Base-by-base conservation (phyloP, 2,113 vertebrate species). In the Lycocorax pyrrhopterus region DNA sequence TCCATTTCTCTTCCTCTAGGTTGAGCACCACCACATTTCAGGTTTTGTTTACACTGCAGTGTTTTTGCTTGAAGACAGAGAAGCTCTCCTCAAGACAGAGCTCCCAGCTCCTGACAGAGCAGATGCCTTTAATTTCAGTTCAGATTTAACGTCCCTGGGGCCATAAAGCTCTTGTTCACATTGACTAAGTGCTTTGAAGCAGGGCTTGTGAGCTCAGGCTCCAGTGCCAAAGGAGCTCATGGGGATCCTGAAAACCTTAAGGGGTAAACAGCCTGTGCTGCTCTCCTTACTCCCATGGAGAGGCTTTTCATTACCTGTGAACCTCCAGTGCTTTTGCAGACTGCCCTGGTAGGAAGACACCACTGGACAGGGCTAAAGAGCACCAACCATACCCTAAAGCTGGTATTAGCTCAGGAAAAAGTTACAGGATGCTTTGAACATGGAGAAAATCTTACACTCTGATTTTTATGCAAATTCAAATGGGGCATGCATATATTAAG, bases 151-250 rank as follows among this genome's bases (percentile, higher is more conserved):
- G 0, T 51, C 66, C 94, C 81, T 75, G 8, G 2, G 77, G 87
- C 89, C 69, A 85, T 41, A 43, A 87, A 91, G 37, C 78, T 96
- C 69, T 51, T 66, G 66, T 43, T 95, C 82, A 67, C 6, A 3
- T 79, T 84, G 84, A 90, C 71, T 78, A 72, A 94, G 66, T 58
- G 87, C 73, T 92, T 75, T 59, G 90, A 95, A 84, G 76, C 84
- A 67, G 44, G 35, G 66, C 52, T 85, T 93, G 68, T 76, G 87
- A 92, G 73, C 62, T 93, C n/a, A 2, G 52, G 32, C 64, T 89
- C 83, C 85, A 94, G 35, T 71, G 69, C 62, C 88, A 87, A 63
- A 94, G 86, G 82, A 86, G n/a, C 32, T 96, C 76, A 44, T 6
- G 41, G 74, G 41, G 59, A 94, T 87, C 59, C 62, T 59, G 88